Conservation (phyloP, 2,797 vertebrate species). For the Aplochiton taeniatus region DNA sequence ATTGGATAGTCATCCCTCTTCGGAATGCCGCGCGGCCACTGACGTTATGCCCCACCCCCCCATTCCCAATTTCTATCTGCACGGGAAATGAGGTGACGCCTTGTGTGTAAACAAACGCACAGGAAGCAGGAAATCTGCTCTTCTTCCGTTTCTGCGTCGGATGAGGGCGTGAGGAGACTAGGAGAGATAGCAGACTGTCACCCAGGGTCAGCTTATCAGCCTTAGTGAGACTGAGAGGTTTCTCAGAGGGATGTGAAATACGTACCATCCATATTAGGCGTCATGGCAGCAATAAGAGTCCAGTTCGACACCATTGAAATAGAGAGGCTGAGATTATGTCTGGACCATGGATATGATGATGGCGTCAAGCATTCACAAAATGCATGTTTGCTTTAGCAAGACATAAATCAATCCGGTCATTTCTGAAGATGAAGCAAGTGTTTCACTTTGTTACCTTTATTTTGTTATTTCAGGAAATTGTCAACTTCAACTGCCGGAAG, state of each 20-base stretch:
- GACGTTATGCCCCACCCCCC: conserved; percentile 8
- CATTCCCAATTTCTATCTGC: conserved; percentile 56
- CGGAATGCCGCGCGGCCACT: not conserved
- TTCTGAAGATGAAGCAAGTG: not conserved
- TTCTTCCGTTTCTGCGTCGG: not conserved
- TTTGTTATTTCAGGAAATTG: conserved; percentile 85
- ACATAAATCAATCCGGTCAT: not conserved
- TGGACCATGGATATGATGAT: conserved; percentile 27
- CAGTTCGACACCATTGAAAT: conserved; percentile 48
- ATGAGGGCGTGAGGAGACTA: conserved; percentile 57
- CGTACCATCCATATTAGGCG: conserved; percentile 59
- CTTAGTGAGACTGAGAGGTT: conserved; percentile 54
- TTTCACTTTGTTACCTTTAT: not conserved
- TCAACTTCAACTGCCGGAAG: conserved; percentile 97
- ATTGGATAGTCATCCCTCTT: conserved; percentile 61
- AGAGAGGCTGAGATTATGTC: conserved; percentile 24
- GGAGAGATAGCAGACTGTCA: conserved; percentile 58
- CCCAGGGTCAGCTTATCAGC: conserved; percentile 69
- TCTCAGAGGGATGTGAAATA: conserved; percentile 55
- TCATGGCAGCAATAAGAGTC: conserved; percentile 52
- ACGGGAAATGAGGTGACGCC: conserved; percentile 47
- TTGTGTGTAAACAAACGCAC: not conserved
- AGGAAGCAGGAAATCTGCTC: not conserved
- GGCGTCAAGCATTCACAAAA: conserved; percentile 3
- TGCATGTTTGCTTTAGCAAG: not conserved